Evolutionary conservation across 2,797 vertebrate genomes (phyloP).

Genomic region (Rallus crepitans): DNA sequence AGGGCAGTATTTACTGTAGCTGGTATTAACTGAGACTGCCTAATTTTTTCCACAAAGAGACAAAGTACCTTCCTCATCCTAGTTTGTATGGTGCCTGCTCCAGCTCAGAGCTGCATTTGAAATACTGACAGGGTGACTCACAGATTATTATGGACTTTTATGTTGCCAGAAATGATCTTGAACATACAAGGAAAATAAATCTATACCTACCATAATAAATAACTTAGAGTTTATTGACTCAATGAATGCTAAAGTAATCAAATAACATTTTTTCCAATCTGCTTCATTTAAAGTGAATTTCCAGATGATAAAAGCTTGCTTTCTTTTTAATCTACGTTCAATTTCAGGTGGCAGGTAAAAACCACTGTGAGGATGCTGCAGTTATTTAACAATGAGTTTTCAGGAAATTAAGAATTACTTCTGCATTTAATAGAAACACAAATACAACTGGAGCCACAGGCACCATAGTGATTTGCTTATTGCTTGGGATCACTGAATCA

Average conservation of each 20-base stretch:
- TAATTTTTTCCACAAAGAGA: not conserved
- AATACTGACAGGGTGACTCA: not conserved
- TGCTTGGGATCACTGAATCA: not conserved
- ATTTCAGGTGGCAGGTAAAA: not conserved
- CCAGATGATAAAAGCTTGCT: not conserved
- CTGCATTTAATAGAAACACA: not conserved
- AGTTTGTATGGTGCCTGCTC: not conserved
- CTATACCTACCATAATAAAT: not conserved
- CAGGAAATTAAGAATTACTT: not conserved
- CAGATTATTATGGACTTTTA: not conserved
- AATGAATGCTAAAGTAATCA: conserved; percentile 14
- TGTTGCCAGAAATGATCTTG: not conserved
- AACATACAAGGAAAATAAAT: not conserved
- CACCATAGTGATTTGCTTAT: not conserved
- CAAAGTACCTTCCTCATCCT: not conserved
- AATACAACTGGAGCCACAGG: not conserved
- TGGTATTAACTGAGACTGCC: not conserved
- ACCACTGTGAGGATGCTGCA: not conserved
- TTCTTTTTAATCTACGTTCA: conserved; percentile 1
- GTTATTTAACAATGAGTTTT: not conserved
- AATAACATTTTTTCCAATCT: not conserved
- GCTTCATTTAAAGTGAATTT: not conserved
- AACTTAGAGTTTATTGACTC: not conserved
- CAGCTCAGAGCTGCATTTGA: not conserved
- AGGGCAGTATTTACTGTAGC: not conserved